These are phyloP conservation scores for Erannis defoliaria DNA, from an alignment of 2,888 invertebrate genomes.

Conservation along the genomic window DNA sequence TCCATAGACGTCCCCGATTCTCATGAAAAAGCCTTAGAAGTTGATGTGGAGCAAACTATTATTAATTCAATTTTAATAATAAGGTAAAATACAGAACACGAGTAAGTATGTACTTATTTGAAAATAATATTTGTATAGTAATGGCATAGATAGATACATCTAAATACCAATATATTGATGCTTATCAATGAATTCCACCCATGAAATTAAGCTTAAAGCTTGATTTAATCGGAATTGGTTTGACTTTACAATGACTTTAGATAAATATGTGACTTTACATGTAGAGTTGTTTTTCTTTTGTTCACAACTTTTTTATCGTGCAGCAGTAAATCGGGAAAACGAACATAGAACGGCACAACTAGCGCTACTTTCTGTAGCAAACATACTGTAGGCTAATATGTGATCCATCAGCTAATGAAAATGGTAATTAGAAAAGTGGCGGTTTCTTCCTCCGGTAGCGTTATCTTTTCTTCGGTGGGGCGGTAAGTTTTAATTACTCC, in stretches of 20 bases:
- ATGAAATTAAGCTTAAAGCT: too few relatives aligned
- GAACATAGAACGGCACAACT: conserved; percentile 3
- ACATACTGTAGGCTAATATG: conserved; percentile 22
- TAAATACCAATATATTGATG: too few relatives aligned
- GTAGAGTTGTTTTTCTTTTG: too few relatives aligned
- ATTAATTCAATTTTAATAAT: background rate
- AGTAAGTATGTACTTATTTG: background rate
- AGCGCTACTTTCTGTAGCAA: conserved; percentile 9
- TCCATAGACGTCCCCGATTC: conserved; percentile 8
- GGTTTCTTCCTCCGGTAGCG: conserved; percentile 81
- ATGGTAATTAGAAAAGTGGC: conserved; percentile 82
- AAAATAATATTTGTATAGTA: too few relatives aligned
- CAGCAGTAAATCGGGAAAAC: background rate
- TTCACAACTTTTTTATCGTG: background rate
- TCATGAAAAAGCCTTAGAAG: background rate
- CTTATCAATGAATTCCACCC: too few relatives aligned
- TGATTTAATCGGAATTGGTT: too few relatives aligned
- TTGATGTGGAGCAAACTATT: background rate
- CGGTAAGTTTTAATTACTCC: conserved; percentile 81
- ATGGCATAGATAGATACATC: too few relatives aligned
- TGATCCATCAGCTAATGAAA: conserved; percentile 85
- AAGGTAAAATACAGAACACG: conserved; percentile 1
- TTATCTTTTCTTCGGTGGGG: conserved; percentile 85
- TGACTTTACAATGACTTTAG: too few relatives aligned
- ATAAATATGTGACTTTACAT: too few relatives aligned